A percentile compares a stretch with the other conserved stretches of the same genome.
Evolutionary conservation across 1,140 invertebrate species (phyloP).

Genomic region (Tribolium madens): DNA sequence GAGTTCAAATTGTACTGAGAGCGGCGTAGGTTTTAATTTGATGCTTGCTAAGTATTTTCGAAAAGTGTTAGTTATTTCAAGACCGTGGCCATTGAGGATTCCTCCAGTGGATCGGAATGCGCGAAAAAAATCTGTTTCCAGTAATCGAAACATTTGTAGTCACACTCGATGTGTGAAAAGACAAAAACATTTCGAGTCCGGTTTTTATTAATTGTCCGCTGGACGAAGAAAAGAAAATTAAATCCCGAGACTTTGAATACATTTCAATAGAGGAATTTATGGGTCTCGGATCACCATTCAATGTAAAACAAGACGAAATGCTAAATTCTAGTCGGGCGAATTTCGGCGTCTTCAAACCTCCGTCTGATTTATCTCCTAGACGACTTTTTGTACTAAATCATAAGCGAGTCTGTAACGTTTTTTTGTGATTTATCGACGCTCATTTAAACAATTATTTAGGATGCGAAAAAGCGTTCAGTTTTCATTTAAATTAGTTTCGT

Average conservation of each 20-base stretch:
- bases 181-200: slow-evolving; percentile 43
- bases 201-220: slow-evolving; percentile 29
- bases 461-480: background rate
- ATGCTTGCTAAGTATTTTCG: background rate
- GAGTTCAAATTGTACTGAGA: slow-evolving; percentile 20
- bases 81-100: slow-evolving; percentile 23
- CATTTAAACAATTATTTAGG: slow-evolving; percentile 25
- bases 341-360: slow-evolving; percentile 53
- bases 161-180: slow-evolving; percentile 58
- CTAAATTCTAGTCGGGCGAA: slow-evolving; percentile 54
- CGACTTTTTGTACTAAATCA: slow-evolving; percentile 30
- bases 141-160: slow-evolving; percentile 59
- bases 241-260: slow-evolving; percentile 23
- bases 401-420: background rate
- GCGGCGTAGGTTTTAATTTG: slow-evolving; percentile 20
- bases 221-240: slow-evolving; percentile 27
- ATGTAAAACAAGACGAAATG: slow-evolving; percentile 62
- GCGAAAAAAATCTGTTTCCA: slow-evolving; percentile 54
- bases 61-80: slow-evolving; percentile 21
- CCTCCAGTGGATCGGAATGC: slow-evolving; percentile 14
- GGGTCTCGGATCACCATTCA: slow-evolving; percentile 55
- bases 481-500: slow-evolving; percentile 41
- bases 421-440: slow-evolving; percentile 30
- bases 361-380: slow-evolving; percentile 36
- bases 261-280: slow-evolving; percentile 57